phyloP scores from a whole-genome alignment of 2,797 vertebrate genomes.

The Salarias fasciatus region DNA sequence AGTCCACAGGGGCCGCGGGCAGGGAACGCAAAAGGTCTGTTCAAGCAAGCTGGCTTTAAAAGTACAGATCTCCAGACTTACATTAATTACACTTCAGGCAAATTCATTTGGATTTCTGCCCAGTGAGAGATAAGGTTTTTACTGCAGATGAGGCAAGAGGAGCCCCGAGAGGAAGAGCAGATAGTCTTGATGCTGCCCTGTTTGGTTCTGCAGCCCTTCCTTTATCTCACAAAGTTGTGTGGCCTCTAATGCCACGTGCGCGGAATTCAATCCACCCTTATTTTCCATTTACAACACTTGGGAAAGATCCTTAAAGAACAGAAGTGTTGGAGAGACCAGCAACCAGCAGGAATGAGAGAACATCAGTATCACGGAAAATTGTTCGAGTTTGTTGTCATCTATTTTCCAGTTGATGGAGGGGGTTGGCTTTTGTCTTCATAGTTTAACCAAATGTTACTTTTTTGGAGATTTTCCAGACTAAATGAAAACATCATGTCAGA shows the following conservation, averaged over 20 bases:
- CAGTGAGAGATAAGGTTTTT: slow-evolving; percentile 66
- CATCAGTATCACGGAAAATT: no score
- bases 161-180: slow-evolving; percentile 43
- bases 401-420: no score
- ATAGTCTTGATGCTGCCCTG: slow-evolving; percentile 48
- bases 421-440: no score
- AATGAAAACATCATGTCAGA: no score
- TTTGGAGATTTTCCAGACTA: no score
- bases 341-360: no score
- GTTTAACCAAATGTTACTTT: no score
- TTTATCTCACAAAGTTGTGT: slow-evolving; percentile 57
- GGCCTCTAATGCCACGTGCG: slow-evolving; percentile 28
- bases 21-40: slow-evolving; percentile 62
- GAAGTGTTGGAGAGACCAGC: slow-evolving; percentile 1
- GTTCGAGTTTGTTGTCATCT: no score
- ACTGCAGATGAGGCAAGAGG: slow-evolving; percentile 51
- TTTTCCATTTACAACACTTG: slow-evolving; percentile 7
- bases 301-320: slow-evolving; percentile 5
- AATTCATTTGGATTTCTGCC: slow-evolving; percentile 76
- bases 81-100: slow-evolving; percentile 80
- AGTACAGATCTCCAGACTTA: slow-evolving; percentile 65
- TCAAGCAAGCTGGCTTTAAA: slow-evolving; percentile 49
- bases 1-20: slow-evolving; percentile 63
- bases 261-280: slow-evolving; percentile 44
- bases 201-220: slow-evolving; percentile 40